phyloP scores from a whole-genome alignment of 2,797 vertebrate genomes.

The Crenuchus spilurus region DNA sequence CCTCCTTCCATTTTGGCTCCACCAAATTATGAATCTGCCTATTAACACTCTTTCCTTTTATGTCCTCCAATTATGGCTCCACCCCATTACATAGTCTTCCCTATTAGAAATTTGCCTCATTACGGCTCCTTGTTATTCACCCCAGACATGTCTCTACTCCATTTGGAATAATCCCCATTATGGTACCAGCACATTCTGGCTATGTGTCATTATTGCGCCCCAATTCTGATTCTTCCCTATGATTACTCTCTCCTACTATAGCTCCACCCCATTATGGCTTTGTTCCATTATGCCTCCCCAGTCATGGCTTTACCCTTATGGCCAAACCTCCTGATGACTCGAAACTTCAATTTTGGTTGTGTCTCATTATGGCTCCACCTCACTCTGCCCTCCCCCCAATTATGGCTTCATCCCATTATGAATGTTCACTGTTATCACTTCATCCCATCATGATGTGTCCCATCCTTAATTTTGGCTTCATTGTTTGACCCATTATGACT shows the following conservation, averaged over 20 bases:
- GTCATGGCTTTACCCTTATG: background rate
- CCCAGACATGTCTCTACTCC: no score
- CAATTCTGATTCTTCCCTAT: background rate
- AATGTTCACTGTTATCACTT: background rate
- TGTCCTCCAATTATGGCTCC: background rate
- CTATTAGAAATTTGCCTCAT: background rate
- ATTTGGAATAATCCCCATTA: no score
- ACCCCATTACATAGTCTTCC: background rate
- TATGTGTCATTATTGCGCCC: background rate
- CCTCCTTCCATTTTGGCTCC: background rate
- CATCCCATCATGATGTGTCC: background rate
- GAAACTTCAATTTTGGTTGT: background rate
- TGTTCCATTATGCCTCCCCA: background rate
- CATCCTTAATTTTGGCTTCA: no score
- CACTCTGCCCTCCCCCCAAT: background rate
- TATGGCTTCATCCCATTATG: background rate
- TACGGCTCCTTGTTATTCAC: background rate
- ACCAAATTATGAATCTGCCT: background rate
- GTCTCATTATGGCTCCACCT: background rate
- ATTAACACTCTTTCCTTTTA: no score
- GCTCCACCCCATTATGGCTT: background rate
- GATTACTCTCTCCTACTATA: background rate
- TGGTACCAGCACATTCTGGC: background rate
- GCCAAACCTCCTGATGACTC: no score
- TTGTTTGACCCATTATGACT: background rate